Evolutionary conservation across 2,888 invertebrate genomes (phyloP), one percentile per base, ranked within the genome.

Genomic region (Platycheirus rosarum): DNA sequence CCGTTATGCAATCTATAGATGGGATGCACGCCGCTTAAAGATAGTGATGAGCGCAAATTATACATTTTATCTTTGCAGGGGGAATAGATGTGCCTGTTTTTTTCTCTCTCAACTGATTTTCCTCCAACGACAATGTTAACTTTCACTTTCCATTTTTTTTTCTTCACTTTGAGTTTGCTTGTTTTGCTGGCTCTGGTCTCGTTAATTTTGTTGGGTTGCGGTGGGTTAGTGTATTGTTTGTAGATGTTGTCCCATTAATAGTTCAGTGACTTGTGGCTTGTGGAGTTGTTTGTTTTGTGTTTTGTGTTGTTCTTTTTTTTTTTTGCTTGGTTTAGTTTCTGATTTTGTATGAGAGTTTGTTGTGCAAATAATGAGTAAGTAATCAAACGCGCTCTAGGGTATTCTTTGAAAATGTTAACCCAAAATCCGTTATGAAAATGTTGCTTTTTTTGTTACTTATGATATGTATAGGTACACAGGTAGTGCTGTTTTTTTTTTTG

Each of bases 201-300:
- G 23, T 57, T 57, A 57, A 37, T 37, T 44, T 8, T 57, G 44
- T 48, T 48, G 23, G 32, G 48, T 44, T 40, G 40, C 20, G 57
- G 44, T 23, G 70, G 65, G 57, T 55, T 42, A 63, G 46, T 51
- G 9, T 55, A 42, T 55, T 51, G 29, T 51, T 18, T 44, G 51
- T 26, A 32, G 69, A 76, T 75, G 60, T 44, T 76, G 77, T 60
- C 65, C 80, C 76, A 75, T 76, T 80, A 80, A 76, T 53, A 80
- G 80, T 80, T 80, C 80, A 80, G 76, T 44, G 80, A 80, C 80
- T 75, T 75, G n/a, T n/a, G n/a, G n/a, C n/a, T n/a, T n/a, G n/a
- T n/a, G 75, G 46, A 42, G 42, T 57, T 68, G 69, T 32, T 57
- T 63, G 42, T 69, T 69, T 68, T 40, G 53, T 78, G 13, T 18